Base-by-base conservation (phyloP, 23 tunicate species). In the Phallusia fumigata region DNA sequence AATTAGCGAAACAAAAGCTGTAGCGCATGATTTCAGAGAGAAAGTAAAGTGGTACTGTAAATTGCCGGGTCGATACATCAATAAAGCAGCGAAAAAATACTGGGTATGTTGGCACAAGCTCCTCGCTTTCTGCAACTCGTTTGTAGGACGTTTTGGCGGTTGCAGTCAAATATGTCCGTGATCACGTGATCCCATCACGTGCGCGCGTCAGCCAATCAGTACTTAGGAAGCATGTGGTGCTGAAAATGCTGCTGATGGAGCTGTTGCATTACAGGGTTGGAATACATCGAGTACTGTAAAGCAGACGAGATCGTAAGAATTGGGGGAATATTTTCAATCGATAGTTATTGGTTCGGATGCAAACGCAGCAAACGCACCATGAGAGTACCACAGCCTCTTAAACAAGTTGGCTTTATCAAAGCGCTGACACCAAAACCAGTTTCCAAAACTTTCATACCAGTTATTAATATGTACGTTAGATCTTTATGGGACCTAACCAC, bases 241-340 rank as follows among this genome's bases (percentile, higher is more conserved):
- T 88, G 92, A 0, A 88, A 72, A 50, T 88, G 92, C 76, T 88
- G 92, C 35, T 88, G 92, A 35, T 88, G 92, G 0, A 88, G 84
- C 52, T 88, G 92, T 65, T 88, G 92, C 92, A 88, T 88, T 12
- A 88, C 92, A 30, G 74, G 92, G 80, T 88, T 88, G 0, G 92
- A 76, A 35, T 88, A 88, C 92, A 88, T 88, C 33, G 92, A 86
- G 50, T 83, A 83, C 92, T 88, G 84, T 6, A 79, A 79, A 79
- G 18, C n/a, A 77, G 76, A 30, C 11, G 35, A 40, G 47, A n/a
- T n/a, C 10, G 10, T 40, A 3, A 40, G 47, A 40, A 5, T 40
- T 5, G 8, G 5, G 47, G 5, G 47, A 10, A 40, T 40, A 3
- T 40, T 40, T 3, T 40, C 5, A 40, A 40, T 10, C 47, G 10